phyloP scores from a whole-genome alignment of 2,113 vertebrate species.

The Polypterus bichir region DNA sequence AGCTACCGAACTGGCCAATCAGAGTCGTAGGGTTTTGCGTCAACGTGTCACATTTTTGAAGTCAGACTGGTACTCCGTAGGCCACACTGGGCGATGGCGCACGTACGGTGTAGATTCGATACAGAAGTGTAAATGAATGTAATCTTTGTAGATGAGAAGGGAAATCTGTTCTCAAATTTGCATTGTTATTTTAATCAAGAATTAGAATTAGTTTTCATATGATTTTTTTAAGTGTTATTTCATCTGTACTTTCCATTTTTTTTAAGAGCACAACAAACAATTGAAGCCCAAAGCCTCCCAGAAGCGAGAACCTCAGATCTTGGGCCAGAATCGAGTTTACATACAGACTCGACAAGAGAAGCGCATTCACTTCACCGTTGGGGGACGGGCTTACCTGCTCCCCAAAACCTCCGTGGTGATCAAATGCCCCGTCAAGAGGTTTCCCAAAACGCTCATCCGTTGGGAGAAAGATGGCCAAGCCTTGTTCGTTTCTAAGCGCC shows the following conservation, averaged over 20 bases:
- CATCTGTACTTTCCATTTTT: not conserved
- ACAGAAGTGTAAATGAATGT: too few relatives aligned
- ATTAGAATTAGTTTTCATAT: too few relatives aligned
- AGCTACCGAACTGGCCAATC: too few relatives aligned
- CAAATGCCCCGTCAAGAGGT: slow-evolving; percentile 67
- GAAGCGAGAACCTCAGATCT: slow-evolving; percentile 53
- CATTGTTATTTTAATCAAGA: too few relatives aligned
- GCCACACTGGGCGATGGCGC: too few relatives aligned
- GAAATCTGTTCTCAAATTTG: too few relatives aligned
- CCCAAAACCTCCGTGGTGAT: slow-evolving; percentile 77
- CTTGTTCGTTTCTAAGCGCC: slow-evolving; percentile 52
- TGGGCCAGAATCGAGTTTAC: slow-evolving; percentile 58
- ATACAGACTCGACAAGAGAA: slow-evolving; percentile 73
- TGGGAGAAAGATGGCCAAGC: slow-evolving; percentile 70
- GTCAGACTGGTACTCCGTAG: too few relatives aligned
- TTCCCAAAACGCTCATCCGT: slow-evolving; percentile 63
- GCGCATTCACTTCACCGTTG: slow-evolving; percentile 68
- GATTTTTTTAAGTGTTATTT: too few relatives aligned
- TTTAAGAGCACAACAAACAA: slow-evolving; percentile 30
- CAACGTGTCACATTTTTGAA: too few relatives aligned
- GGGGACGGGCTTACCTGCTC: slow-evolving; percentile 71
- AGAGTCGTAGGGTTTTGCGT: too few relatives aligned
- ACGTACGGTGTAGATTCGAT: too few relatives aligned
- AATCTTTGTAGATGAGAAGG: too few relatives aligned
- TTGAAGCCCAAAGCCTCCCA: slow-evolving; percentile 20